These are phyloP conservation scores for Passer montanus DNA, from an alignment of 2,113 vertebrate genomes.

Conservation along the genomic window DNA sequence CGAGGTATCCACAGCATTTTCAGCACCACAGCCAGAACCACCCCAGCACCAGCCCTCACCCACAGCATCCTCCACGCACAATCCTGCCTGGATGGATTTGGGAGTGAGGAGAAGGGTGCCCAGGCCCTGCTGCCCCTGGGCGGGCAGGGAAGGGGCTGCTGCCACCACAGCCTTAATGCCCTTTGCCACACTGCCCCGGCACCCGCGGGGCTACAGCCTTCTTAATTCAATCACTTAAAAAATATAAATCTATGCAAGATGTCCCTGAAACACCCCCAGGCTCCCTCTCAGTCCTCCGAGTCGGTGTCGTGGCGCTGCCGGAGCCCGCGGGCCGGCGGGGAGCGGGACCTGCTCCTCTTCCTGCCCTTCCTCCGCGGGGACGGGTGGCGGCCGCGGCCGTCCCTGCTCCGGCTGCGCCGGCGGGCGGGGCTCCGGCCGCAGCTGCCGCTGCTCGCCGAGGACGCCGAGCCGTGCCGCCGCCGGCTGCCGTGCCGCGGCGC, in stretches of 20 bases:
- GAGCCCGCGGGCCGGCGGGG: conserved; percentile 53
- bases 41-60: background rate
- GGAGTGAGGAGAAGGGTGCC: background rate
- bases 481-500: background rate
- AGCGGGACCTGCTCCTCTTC: conserved; percentile 53
- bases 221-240: background rate
- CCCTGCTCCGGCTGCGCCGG: background rate
- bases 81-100: background rate
- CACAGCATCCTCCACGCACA: accelerated
- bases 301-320: conserved; percentile 79
- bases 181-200: background rate
- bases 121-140: background rate
- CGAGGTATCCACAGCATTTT: background rate
- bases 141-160: background rate
- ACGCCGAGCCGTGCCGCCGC: conserved; percentile 58
- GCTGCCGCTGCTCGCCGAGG: conserved; percentile 38
- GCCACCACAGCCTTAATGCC: accelerated
- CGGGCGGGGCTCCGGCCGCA: conserved; percentile 37
- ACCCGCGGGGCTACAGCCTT: accelerated
- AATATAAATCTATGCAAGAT: background rate
- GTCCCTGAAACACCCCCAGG: background rate
- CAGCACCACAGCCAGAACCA: background rate
- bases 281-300: background rate
- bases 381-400: conserved; percentile 18
- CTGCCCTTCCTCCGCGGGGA: background rate